Base-by-base conservation (phyloP, 2,113 vertebrate species). In the Callaeas wilsoni region DNA sequence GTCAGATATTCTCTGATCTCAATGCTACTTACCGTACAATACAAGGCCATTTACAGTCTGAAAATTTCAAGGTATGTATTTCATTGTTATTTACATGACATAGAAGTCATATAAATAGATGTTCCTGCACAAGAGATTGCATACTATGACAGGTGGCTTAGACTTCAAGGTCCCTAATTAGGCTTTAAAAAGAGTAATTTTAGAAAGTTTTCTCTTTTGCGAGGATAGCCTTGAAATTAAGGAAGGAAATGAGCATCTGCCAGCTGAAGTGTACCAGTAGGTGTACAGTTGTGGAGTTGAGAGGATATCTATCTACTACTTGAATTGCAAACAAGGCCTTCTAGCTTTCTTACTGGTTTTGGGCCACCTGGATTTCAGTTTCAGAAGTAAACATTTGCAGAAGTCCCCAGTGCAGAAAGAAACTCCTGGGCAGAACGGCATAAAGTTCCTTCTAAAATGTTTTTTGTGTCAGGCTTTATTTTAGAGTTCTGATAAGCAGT, bases 1-100 rank as follows among this genome's bases (percentile, higher is more conserved):
- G 98, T 97, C 99, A 99, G 98, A 98, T 99, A 97, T 99, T 99
- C 96, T 98, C 99, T 87, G 99, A 99, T 98, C 98, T 99, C 96
- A 99, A 99, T 94, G 98, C 99, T 92, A 99, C 99, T 47, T 99
- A 99, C 97, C 99, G 99, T 98, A 98, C 98, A 81, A 99, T 99
- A 98, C 99, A 99, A 98, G 99, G 99, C 85, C 99, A 99, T 97
- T 98, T 99, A 85, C 99, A 99, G 97, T 99, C 98, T 91, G 99
- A 99, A 97, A 99, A 99, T 97, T 99, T 99, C 87, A 99, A 99
- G 99, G 99, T 99, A 98, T 86, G 97, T 98, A 75, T 91, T 75
- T 59, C 33, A 32, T 96, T 94, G 78, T 95, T 97, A 67, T 46
- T 95, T 93, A 94, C 23, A 7, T 94, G 90, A 70, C 90, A 68